phyloP scores from a whole-genome alignment of 2,888 invertebrate genomes.

The Eilema griseolum region DNA sequence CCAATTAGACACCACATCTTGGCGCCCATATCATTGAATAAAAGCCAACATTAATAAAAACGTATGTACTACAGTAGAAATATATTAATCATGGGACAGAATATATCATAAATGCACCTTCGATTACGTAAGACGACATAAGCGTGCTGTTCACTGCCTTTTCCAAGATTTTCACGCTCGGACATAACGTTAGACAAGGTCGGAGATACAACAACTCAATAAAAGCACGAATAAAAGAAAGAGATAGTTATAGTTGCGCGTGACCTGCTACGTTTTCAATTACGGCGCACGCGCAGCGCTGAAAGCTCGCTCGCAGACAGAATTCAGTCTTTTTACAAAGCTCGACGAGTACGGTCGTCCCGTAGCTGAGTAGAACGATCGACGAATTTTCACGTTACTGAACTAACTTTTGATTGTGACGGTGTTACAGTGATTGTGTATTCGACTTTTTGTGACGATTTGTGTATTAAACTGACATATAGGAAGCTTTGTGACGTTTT shows the following conservation, averaged over 20 bases:
- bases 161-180: slow-evolving; percentile 72
- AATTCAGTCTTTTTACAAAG: slow-evolving; percentile 75
- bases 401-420: slow-evolving; percentile 59
- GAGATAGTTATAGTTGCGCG: slow-evolving; percentile 56
- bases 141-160: slow-evolving; percentile 63
- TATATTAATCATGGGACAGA: slow-evolving; percentile 75
- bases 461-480: slow-evolving; percentile 47
- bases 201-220: slow-evolving; percentile 40
- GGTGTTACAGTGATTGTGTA: slow-evolving; percentile 68
- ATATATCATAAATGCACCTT: slow-evolving; percentile 77
- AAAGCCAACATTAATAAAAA: slow-evolving; percentile 73
- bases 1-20: slow-evolving; percentile 21
- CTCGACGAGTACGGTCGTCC: slow-evolving; percentile 65
- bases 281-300: slow-evolving; percentile 76
- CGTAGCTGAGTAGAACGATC: slow-evolving; percentile 49
- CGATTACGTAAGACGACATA: slow-evolving; percentile 70
- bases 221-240: slow-evolving; percentile 46
- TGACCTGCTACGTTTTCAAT: slow-evolving; percentile 40
- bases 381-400: slow-evolving; percentile 55
- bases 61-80: slow-evolving; percentile 72
- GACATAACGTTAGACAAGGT: slow-evolving; percentile 63
- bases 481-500: slow-evolving; percentile 42
- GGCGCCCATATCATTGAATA: slow-evolving; percentile 62
- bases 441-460: slow-evolving; percentile 56
- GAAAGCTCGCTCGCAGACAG: slow-evolving; percentile 70